Percentiles rank a stretch among this genome's conserved stretches.
Evolutionary conservation across 2,113 vertebrate species (phyloP).

Genomic region (Dermatemys mawii): DNA sequence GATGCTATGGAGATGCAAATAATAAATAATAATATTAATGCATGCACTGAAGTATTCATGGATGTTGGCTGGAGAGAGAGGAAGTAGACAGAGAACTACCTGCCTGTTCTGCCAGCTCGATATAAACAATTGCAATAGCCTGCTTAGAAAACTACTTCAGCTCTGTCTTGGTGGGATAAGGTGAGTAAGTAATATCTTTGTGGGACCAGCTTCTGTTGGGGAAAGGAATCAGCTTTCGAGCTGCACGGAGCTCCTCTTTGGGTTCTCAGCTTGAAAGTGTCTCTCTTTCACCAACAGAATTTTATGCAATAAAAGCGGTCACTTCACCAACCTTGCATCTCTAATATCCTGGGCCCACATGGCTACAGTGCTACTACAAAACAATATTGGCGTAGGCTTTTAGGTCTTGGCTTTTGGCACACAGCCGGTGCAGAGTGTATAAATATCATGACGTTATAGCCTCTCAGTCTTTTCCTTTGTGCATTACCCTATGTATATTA

Average conservation of each 20-base stretch:
- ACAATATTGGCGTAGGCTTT: not conserved
- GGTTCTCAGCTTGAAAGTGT: not conserved
- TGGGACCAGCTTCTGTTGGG: not conserved
- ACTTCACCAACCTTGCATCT: not conserved
- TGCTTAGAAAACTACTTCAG: not conserved
- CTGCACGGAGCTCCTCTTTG: not conserved
- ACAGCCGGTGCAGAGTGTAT: not conserved
- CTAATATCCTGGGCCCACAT: not conserved
- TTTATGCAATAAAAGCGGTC: not conserved
- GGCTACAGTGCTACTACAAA: not conserved
- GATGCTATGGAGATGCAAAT: not conserved
- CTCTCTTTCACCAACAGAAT: not conserved
- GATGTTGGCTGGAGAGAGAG: not conserved
- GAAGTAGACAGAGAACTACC: not conserved
- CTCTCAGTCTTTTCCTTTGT: not conserved
- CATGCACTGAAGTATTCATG: too few relatives aligned
- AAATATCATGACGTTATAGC: too few relatives aligned
- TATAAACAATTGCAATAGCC: too few relatives aligned
- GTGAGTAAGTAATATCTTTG: not conserved
- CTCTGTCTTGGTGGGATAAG: not conserved
- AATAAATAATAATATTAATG: not conserved
- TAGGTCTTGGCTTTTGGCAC: not conserved
- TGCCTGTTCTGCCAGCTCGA: not conserved
- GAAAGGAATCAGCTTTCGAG: not conserved
- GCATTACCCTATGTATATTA: not conserved